Base-by-base conservation (phyloP, 2,888 invertebrate genomes). In the Furcula furcula region DNA sequence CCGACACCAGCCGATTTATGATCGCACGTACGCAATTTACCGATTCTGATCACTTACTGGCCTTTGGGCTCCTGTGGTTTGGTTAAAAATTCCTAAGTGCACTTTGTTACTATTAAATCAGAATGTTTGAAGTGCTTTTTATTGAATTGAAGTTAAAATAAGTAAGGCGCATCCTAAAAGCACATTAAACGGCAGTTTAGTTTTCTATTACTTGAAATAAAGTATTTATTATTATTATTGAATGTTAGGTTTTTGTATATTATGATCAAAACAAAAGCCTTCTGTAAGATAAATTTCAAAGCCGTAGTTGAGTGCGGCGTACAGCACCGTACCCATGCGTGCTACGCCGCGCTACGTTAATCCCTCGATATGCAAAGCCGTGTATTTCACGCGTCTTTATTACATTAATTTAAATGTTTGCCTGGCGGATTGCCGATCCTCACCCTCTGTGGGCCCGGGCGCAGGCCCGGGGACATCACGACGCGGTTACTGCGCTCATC, bases 331-430 rank as follows among this genome's bases (percentile, higher is more conserved):
- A 41, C 53, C 59, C 42, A 46, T n/a, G n/a, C 59, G 46, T 46
- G 46, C 50, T 55, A 57, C 57, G 50, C 46, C 40, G 46, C 54
- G 65, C 65, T 66, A 57, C 57, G 64, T 47, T 75, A 75, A 78
- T 73, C 74, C 78, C 65, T 33, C 53, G 55, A 76, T 74, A 70
- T 70, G 63, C 69, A 69, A 76, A 80, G 76, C 82, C 80, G 61
- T 65, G 73, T 64, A 73, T 78, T 85, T 83, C 78, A 80, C 82
- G 82, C 70, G 78, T 85, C 78, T 85, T 84, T 84, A 86, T 83
- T 76, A 86, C 86, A 87, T 87, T 87, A 87, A 87, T 87, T 87
- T 85, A 87, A 87, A 87, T 86, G 87, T 86, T 85, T 83, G 80
- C 70, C 65, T 60, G 59, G 55, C 66, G 69, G 73, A 76, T 75